Percentiles rank a stretch among this genome's conserved stretches.
Evolutionary conservation across 2,797 vertebrate genomes (phyloP).

Genomic region (Cottoperca gobio): DNA sequence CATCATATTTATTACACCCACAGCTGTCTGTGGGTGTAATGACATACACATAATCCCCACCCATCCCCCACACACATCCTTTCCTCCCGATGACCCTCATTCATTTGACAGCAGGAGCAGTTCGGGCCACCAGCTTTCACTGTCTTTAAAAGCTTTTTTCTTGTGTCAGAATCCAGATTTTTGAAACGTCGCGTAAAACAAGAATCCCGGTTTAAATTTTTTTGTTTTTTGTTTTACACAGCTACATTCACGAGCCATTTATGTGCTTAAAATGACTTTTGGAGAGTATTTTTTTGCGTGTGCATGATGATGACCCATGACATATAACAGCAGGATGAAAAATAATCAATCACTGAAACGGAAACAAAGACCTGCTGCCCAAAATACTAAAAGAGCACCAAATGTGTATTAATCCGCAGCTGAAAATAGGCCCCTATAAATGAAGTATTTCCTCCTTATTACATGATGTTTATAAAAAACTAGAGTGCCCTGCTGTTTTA

Average conservation of each 20-base stretch:
- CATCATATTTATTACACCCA: conserved; percentile 45
- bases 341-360: background rate
- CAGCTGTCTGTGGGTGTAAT: conserved; percentile 47
- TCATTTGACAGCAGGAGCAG: conserved; percentile 30
- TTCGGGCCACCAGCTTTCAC: background rate
- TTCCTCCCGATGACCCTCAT: conserved; percentile 25
- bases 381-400: background rate
- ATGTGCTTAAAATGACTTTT: background rate
- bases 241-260: too few species aligned
- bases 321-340: background rate
- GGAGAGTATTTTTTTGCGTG: background rate
- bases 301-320: background rate
- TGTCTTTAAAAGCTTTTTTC: background rate
- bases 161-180: background rate
- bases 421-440: too few species aligned
- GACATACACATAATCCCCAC: conserved; percentile 43
- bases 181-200: background rate
- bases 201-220: too few species aligned
- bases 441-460: background rate
- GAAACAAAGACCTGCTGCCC: background rate
- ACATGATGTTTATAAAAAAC: too few species aligned
- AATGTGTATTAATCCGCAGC: too few species aligned
- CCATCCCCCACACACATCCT: conserved; percentile 30
- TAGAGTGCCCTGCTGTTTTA: background rate
- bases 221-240: background rate